Conservation (phyloP, 2,797 vertebrate species). For the Crossoptilon crossoptilon region DNA sequence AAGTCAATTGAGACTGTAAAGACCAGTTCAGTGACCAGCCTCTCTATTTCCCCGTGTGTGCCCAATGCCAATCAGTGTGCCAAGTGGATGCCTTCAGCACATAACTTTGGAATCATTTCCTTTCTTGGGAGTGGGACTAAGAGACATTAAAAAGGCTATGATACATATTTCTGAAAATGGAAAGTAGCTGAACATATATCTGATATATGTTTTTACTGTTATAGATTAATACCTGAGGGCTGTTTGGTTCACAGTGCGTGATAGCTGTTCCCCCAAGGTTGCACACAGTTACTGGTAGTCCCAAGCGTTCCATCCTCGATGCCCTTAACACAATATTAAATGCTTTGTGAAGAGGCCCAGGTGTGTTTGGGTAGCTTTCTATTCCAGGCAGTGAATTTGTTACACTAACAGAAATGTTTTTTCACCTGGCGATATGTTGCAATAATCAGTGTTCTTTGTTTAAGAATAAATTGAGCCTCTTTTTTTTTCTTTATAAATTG, state of each 20-base stretch:
- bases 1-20: not conserved
- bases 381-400: slow-evolving; percentile 66
- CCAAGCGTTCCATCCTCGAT: slow-evolving; percentile 74
- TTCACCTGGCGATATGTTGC: slow-evolving; percentile 72
- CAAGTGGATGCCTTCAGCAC: not conserved
- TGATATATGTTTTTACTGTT: not conserved
- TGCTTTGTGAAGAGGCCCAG: slow-evolving; percentile 80
- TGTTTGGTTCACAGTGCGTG: not conserved
- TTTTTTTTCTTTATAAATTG: slow-evolving; percentile 39
- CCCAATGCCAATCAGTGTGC: rapidly evolving
- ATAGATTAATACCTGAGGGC: not conserved
- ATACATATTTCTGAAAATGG: not conserved
- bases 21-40: not conserved
- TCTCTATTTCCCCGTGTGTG: not conserved
- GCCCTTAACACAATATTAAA: slow-evolving; percentile 79
- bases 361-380: slow-evolving; percentile 78
- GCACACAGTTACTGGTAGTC: slow-evolving; percentile 58
- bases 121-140: not conserved
- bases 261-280: not conserved
- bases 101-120: not conserved
- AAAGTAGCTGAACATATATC: not conserved
- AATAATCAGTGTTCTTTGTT: slow-evolving; percentile 62
- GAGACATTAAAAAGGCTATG: not conserved
- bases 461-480: slow-evolving; percentile 35
- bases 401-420: slow-evolving; percentile 73